Evolutionary conservation across 1,140 invertebrate genomes (phyloP).

Genomic region (Hylyphantes graminicola): DNA sequence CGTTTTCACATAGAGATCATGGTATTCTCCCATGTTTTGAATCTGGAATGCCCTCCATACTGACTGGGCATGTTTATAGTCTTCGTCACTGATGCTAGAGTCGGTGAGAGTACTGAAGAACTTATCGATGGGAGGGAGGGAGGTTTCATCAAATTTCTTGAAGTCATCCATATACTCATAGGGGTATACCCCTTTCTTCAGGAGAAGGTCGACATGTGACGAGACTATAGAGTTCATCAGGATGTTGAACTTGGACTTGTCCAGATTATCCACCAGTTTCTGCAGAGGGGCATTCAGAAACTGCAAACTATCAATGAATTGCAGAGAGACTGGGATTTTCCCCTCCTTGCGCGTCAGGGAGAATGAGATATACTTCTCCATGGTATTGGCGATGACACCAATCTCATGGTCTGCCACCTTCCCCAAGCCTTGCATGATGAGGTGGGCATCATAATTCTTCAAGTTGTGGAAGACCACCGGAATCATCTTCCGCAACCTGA

Average conservation of each 20-base stretch:
- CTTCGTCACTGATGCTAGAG: not conserved
- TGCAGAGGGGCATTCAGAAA: not conserved
- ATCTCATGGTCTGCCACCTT: too few species aligned
- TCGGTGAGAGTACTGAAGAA: not conserved
- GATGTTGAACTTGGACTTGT: not conserved
- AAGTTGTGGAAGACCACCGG: not conserved
- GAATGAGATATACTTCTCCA: conserved; percentile 23
- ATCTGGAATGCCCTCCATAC: conserved; percentile 63
- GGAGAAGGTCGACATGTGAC: not conserved
- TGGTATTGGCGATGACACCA: conserved; percentile 1
- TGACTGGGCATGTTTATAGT: conserved; percentile 25
- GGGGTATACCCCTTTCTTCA: conserved; percentile 12
- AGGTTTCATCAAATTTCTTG: not conserved
- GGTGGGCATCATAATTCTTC: too few species aligned
- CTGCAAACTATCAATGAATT: not conserved
- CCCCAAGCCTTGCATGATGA: not conserved
- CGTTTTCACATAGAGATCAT: too few species aligned
- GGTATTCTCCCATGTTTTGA: not conserved
- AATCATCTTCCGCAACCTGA: not conserved
- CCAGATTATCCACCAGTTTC: not conserved
- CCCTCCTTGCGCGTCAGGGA: not conserved
- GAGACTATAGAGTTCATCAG: not conserved
- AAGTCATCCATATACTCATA: conserved; percentile 12
- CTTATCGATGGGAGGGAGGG: not conserved
- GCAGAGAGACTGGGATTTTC: not conserved